Evolutionary conservation across 2,888 invertebrate genomes (phyloP).

Genomic region (Pseudococcus jackbeardsleyi): DNA sequence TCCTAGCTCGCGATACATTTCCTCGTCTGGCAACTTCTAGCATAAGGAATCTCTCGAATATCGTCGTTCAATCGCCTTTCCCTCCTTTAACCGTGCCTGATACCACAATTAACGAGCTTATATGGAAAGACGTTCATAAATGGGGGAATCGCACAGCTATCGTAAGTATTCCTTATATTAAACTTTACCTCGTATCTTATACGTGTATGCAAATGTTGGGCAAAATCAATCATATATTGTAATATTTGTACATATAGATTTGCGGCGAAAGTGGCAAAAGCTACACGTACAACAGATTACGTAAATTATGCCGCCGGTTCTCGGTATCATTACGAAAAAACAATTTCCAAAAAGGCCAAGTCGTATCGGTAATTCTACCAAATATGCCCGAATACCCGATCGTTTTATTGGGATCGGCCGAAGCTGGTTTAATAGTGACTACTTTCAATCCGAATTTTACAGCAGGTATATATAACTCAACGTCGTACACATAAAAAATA

Average conservation of each 20-base stretch:
- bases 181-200: not conserved
- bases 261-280: constrained; percentile 78
- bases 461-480: constrained; percentile 71
- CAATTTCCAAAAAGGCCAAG: constrained; percentile 76
- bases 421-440: constrained; percentile 77
- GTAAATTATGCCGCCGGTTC: constrained; percentile 71
- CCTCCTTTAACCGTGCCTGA: not conserved
- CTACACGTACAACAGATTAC: constrained; percentile 77
- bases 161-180: constrained; percentile 72
- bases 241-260: constrained; percentile 71
- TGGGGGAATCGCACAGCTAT: constrained; percentile 77
- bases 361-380: constrained; percentile 77
- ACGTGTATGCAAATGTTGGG: not conserved
- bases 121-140: constrained; percentile 76
- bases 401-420: constrained; percentile 77
- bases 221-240: constrained; percentile 18
- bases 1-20: not conserved
- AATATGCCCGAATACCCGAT: constrained; percentile 80
- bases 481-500: not conserved
- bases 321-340: constrained; percentile 71
- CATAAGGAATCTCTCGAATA: not conserved
- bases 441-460: constrained; percentile 80
- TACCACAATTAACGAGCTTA: constrained; percentile 73
- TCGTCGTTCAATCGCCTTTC: not conserved
- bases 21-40: not conserved